Evolutionary conservation across 2,113 vertebrate species (phyloP).

Genomic region (Sinocyclocheilus anophthalmus): DNA sequence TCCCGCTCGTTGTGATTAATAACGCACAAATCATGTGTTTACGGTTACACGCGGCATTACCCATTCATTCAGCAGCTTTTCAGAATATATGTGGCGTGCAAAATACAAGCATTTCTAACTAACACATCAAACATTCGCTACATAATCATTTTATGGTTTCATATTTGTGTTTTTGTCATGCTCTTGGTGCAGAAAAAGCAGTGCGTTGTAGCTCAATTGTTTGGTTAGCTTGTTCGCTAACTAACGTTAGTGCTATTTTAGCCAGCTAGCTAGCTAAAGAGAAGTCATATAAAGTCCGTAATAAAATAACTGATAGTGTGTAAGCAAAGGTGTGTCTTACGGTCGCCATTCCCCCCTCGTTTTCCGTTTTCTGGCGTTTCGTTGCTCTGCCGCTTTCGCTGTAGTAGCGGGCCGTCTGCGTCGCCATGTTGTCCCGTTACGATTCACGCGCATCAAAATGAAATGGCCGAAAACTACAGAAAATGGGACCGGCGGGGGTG

Average conservation of each 20-base stretch:
- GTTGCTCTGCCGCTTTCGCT: constrained; percentile 86
- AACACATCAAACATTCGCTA: not conserved
- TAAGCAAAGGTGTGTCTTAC: not conserved
- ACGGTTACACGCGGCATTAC: not conserved
- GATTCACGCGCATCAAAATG: constrained; percentile 27
- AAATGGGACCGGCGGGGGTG: not conserved
- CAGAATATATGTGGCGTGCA: not conserved
- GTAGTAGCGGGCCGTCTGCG: constrained; percentile 79
- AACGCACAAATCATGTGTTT: not conserved
- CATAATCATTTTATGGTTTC: not conserved
- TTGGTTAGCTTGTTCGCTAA: constrained; percentile 20
- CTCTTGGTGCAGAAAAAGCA: not conserved
- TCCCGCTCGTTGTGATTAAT: not conserved
- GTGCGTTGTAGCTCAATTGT: constrained; percentile 1
- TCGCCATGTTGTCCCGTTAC: constrained; percentile 78
- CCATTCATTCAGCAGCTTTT: not conserved
- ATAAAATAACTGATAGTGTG: not conserved
- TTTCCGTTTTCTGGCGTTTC: constrained; percentile 88
- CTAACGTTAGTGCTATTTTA: not conserved
- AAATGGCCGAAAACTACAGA: constrained; percentile 55
- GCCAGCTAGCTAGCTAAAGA: not conserved
- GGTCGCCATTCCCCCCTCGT: constrained; percentile 76
- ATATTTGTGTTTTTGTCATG: not conserved
- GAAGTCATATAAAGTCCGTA: not conserved
- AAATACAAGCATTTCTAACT: not conserved